Evolutionary conservation across 2,113 vertebrate genomes (phyloP), one percentile per base, ranked within the genome.

Genomic region (Canis aureus): DNA sequence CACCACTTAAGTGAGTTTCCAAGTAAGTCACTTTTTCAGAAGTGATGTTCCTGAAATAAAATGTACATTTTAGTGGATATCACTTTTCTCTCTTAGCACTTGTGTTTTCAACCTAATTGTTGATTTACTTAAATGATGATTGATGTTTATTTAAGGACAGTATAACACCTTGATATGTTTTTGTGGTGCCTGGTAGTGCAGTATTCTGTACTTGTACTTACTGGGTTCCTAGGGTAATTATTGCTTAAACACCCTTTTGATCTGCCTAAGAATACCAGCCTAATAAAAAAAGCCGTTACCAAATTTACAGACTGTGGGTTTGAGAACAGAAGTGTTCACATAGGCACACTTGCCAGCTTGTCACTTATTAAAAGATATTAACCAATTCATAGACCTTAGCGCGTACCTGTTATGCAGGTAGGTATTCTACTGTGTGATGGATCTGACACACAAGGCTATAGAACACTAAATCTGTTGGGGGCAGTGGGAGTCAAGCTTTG

Each of bases 91-190:
- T 81, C 67, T 95, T 92, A 86, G 49, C 11, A 11, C 91, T 91
- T 94, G 27, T 89, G n/a, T 92, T 95, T 96, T 97, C 92, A 92
- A 32, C 64, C 69, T 89, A 92, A 67, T 92, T 92, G 35, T 84
- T 82, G 84, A 80, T 92, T 97, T 96, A 67, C 55, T 92, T 86
- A 94, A 94, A 67, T 87, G 89, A 83, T 89, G 74, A 86, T 82
- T 74, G 66, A 55, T 90, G 88, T 87, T 62, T 87, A 11, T 76
- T 92, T 95, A 96, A 87, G 49, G 88, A 81, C 94, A 73, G 62
- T 76, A 19, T 32, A 78, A 91, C 43, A 89, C 51, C 25, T 9
- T 60, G 59, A 79, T 92, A 78, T 73, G 55, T 87, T 84, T 96
- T 95, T 94, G 85, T 5, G 8, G 69, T 69, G 51, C 49, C 78